Base-by-base conservation (phyloP, 2,888 invertebrate species). In the Drosophila limbata region DNA sequence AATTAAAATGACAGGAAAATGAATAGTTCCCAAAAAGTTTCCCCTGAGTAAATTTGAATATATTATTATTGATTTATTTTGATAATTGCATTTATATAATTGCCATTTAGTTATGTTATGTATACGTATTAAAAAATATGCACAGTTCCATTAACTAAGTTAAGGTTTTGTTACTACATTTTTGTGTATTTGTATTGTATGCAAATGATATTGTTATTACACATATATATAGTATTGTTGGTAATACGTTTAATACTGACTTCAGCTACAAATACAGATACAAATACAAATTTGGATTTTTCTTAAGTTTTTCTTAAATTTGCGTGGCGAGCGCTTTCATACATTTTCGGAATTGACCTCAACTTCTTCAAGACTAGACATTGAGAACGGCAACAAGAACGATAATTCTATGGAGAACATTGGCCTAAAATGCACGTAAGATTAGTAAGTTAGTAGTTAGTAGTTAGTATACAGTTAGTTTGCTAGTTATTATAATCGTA, bases 291-390 rank as follows among this genome's bases (percentile, higher is more conserved):
- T 47, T 70, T 50, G 3, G 31, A 19, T 37, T 61, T 51, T 56
- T 19, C n/a, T 11, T 50, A 28, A 25, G 10, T 57, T 31, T 37
- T 48, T 61, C 19, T 19, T 50, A 42, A 19, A 19, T 40, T 50
- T 50, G 50, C 51, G 50, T 74, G 73, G 80, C 84, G 79, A 79
- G 84, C 85, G 89, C 88, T 89, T 90, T 90, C 89, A 89, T 85
- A 87, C 88, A 89, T 89, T 90, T 89, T 88, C 78, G 84, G 88
- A 86, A 84, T 80, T 77, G 80, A 74, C 21, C 39, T 50, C 35
- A 52, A 56, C 28, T 28, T 47, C 13, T 56, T 56, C 37, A 45
- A 45, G 52, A 55, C 40, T 59, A 52, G 44, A 66, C 56, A 59
- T 45, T 15, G 15, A 60, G 50, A 73, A 60, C 56, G 67, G 70